A percentile compares a stretch with the other conserved stretches of the same genome.
Evolutionary conservation across 2,113 vertebrate genomes (phyloP).

Genomic region (Lophotis ruficrista): DNA sequence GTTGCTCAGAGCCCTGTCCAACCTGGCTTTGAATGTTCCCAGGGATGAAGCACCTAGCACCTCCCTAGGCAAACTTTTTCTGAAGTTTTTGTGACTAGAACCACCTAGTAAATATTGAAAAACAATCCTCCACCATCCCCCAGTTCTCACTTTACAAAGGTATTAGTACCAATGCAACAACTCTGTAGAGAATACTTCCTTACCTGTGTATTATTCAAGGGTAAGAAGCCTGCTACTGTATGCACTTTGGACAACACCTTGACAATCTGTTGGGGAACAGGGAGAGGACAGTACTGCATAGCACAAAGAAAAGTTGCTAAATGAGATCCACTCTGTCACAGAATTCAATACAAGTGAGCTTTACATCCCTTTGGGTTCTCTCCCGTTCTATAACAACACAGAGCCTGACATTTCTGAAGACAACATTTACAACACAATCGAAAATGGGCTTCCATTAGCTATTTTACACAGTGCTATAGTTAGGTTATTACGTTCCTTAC

Average conservation of each 20-base stretch:
- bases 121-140: neutral
- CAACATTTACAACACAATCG: neutral
- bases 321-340: neutral
- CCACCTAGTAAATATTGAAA: neutral
- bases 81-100: neutral
- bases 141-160: neutral
- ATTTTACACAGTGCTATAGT: neutral
- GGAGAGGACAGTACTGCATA: neutral
- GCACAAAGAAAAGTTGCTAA: neutral
- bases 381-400: neutral
- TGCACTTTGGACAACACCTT: neutral
- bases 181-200: neutral
- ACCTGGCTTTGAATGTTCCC: too few species aligned
- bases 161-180: neutral
- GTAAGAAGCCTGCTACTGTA: neutral
- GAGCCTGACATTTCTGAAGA: neutral
- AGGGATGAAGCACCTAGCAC: too few species aligned
- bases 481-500: neutral
- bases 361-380: neutral
- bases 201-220: rapidly evolving
- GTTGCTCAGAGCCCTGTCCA: too few species aligned
- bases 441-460: neutral
- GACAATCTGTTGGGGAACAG: too few species aligned
- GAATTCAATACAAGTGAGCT: neutral
- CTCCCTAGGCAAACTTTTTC: neutral